Conservation (phyloP, 2,888 invertebrate species). For the Pomacea canaliculata region DNA sequence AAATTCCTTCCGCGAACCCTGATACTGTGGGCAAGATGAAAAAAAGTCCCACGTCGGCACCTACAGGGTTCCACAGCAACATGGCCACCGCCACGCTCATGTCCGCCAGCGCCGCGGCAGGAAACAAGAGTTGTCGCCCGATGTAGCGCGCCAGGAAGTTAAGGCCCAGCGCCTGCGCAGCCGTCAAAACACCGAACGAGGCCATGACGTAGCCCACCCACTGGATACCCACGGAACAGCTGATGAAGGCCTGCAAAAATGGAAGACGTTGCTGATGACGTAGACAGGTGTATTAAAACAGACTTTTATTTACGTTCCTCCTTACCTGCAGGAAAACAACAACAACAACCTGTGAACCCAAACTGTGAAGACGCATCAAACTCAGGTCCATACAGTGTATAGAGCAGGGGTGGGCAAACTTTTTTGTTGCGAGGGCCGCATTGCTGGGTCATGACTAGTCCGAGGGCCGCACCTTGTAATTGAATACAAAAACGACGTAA, state of each 20-base stretch:
- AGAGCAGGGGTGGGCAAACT: too few species aligned
- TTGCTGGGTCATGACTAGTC: too few species aligned
- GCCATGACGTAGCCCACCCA: constrained; percentile 59
- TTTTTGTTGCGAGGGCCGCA: too few species aligned
- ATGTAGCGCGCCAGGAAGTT: constrained; percentile 45
- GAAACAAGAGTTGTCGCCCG: constrained; percentile 46
- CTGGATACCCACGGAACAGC: constrained; percentile 52
- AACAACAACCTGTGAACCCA: background rate
- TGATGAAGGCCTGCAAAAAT: constrained; percentile 49
- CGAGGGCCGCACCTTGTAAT: too few species aligned
- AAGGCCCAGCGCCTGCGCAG: constrained; percentile 44
- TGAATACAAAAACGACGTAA: too few species aligned
- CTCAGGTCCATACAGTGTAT: too few species aligned
- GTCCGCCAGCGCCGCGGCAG: constrained; percentile 44
- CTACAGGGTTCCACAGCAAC: constrained; percentile 45
- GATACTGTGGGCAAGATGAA: constrained; percentile 48
- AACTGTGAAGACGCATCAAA: too few species aligned
- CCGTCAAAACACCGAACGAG: constrained; percentile 49
- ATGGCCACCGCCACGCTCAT: constrained; percentile 42
- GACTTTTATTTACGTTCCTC: too few species aligned
- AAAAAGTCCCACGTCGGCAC: constrained; percentile 29
- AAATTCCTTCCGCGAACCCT: constrained; percentile 54
- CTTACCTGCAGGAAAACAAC: background rate
- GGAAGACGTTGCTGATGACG: too few species aligned
- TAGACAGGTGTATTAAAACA: too few species aligned